These are phyloP conservation scores for Chaetops frenatus DNA, from an alignment of 2,113 vertebrate genomes.

Conservation along the genomic window DNA sequence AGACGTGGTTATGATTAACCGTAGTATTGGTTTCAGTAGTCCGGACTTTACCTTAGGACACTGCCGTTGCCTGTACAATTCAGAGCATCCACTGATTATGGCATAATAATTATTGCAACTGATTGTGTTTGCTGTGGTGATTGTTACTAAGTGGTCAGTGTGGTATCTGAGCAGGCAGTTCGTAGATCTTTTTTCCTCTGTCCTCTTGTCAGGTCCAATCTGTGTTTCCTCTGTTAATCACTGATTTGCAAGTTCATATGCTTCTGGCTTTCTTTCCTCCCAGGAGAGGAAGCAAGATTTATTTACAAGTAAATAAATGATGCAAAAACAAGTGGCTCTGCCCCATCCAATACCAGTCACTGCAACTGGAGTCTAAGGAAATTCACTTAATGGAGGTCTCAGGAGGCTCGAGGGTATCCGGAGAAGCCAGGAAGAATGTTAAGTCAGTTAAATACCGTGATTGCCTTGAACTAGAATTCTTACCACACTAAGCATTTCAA, in stretches of 20 bases:
- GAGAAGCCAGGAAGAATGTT: background rate
- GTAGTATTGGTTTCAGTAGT: background rate
- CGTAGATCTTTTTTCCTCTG: background rate
- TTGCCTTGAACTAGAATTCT: background rate
- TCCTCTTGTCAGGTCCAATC: slow-evolving; percentile 12
- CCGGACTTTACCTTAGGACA: background rate
- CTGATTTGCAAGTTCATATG: slow-evolving; percentile 18
- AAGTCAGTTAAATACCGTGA: background rate
- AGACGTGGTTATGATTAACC: background rate
- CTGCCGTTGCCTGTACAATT: background rate
- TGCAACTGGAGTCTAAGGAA: background rate
- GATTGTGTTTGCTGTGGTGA: background rate
- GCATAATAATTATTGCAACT: background rate
- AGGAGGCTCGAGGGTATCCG: background rate
- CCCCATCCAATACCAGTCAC: background rate
- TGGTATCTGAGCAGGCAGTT: background rate
- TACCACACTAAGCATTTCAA: background rate
- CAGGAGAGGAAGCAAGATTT: background rate
- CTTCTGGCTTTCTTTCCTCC: slow-evolving; percentile 17
- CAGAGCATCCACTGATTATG: background rate
- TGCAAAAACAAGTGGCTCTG: background rate
- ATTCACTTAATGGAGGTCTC: background rate
- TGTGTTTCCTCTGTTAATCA: background rate
- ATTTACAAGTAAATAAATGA: slow-evolving; percentile 12
- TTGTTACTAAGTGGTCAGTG: background rate